These are phyloP conservation scores for Epinephelus fuscoguttatus DNA, from an alignment of 2,113 vertebrate genomes.

Conservation along the genomic window DNA sequence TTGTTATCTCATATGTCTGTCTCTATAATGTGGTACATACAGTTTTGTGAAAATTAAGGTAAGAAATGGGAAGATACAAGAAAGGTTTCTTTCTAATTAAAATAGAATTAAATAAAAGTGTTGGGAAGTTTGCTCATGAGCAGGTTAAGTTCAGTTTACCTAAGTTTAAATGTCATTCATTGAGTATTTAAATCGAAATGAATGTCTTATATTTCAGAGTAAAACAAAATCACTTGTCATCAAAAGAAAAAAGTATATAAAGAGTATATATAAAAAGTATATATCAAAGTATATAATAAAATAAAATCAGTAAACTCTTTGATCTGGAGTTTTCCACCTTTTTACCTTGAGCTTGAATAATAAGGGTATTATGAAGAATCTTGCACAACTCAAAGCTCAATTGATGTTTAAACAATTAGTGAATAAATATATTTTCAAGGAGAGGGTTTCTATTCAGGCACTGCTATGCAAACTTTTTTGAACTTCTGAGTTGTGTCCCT, in stretches of 20 bases:
- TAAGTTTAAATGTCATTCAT: not conserved
- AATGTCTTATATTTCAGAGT: not conserved
- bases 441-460: not conserved
- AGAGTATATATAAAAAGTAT: no score
- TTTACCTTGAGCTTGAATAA: not conserved
- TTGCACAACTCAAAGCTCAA: not conserved
- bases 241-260: not conserved
- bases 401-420: not conserved
- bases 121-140: not conserved
- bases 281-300: no score
- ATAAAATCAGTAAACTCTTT: no score
- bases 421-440: not conserved
- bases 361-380: not conserved
- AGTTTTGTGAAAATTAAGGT: not conserved
- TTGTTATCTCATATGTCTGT: not conserved
- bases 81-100: not conserved
- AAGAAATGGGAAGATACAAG: not conserved
- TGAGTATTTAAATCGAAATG: not conserved
- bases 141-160: not conserved
- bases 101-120: not conserved
- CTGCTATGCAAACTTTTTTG: not conserved
- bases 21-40: not conserved
- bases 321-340: no score
- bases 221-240: not conserved
- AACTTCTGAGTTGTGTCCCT: not conserved